These are phyloP conservation scores for Sebastes schlegelii DNA, from an alignment of 2,113 vertebrate genomes.

Conservation along the genomic window DNA sequence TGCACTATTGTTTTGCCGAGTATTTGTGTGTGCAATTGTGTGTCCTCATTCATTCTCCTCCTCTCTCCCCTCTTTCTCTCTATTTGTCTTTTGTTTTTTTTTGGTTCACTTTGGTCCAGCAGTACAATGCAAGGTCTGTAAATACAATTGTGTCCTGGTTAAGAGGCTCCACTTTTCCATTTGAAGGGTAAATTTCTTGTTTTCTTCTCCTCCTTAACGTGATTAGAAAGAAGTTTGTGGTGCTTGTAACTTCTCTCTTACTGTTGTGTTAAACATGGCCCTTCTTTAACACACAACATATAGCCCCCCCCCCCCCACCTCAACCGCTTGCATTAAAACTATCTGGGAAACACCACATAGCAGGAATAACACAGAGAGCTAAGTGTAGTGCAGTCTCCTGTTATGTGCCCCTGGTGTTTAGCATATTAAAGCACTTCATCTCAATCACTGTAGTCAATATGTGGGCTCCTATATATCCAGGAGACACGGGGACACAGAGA, in stretches of 20 bases:
- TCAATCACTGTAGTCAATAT: constrained; percentile 5
- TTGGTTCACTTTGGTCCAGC: constrained; percentile 14
- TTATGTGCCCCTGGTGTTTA: constrained; percentile 22
- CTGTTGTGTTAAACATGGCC: constrained; percentile 35
- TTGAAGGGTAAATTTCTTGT: constrained; percentile 53
- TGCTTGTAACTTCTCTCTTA: constrained; percentile 53
- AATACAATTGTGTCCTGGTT: constrained; percentile 63
- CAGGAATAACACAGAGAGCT: neutral
- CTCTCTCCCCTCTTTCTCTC: neutral
- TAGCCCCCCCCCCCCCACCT: neutral
- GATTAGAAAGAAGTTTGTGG: constrained; percentile 51
- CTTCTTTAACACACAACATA: constrained; percentile 2
- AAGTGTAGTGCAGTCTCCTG: constrained; percentile 1
- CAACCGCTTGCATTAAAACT: neutral
- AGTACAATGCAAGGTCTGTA: constrained; percentile 59
- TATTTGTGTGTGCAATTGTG: constrained; percentile 32
- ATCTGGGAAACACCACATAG: neutral
- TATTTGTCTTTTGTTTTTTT: constrained; percentile 15
- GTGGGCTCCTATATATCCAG: constrained; percentile 7
- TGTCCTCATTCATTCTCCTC: constrained; percentile 13
- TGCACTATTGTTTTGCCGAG: constrained; percentile 64
- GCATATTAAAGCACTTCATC: constrained; percentile 19
- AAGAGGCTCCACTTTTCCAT: constrained; percentile 57
- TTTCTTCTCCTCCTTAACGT: constrained; percentile 52
- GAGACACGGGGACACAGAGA: neutral